These are phyloP conservation scores for Orthosia gracilis DNA, from an alignment of 2,888 invertebrate genomes.

Conservation along the genomic window DNA sequence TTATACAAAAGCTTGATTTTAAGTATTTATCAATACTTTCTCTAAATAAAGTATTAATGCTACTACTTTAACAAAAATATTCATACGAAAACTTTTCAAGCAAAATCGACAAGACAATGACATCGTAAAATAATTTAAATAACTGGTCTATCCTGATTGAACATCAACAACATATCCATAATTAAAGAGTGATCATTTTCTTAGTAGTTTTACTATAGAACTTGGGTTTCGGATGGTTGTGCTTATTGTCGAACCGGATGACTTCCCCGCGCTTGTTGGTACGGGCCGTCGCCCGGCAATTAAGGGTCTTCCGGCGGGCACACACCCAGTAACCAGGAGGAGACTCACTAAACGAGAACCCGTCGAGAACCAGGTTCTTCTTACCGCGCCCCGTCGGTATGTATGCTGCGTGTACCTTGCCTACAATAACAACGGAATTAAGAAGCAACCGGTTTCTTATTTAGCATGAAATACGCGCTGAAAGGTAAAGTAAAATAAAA, in stretches of 20 bases:
- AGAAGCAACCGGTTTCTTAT: constrained; percentile 18
- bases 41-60: neutral
- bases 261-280: constrained; percentile 82
- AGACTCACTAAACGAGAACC: constrained; percentile 78
- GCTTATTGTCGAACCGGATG: constrained; percentile 71
- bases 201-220: constrained; percentile 80
- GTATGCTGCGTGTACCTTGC: constrained; percentile 77
- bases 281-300: constrained; percentile 79
- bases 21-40: too few relatives aligned
- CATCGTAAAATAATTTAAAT: neutral
- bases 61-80: neutral
- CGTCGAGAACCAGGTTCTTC: constrained; percentile 78
- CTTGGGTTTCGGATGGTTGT: constrained; percentile 81
- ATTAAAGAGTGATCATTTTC: constrained; percentile 74
- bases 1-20: too few relatives aligned
- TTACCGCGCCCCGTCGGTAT: constrained; percentile 81
- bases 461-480: neutral
- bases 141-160: neutral
- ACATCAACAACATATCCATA: neutral
- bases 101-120: neutral
- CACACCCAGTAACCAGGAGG: constrained; percentile 78
- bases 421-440: constrained; percentile 69
- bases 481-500: constrained; percentile 16
- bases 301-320: constrained; percentile 71
- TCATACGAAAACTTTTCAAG: neutral